A percentile compares a stretch with the other conserved stretches of the same genome.
These are phyloP conservation scores for Drosophila watanabei DNA, from an alignment of 1,140 invertebrate genomes.

Conservation along the genomic window DNA sequence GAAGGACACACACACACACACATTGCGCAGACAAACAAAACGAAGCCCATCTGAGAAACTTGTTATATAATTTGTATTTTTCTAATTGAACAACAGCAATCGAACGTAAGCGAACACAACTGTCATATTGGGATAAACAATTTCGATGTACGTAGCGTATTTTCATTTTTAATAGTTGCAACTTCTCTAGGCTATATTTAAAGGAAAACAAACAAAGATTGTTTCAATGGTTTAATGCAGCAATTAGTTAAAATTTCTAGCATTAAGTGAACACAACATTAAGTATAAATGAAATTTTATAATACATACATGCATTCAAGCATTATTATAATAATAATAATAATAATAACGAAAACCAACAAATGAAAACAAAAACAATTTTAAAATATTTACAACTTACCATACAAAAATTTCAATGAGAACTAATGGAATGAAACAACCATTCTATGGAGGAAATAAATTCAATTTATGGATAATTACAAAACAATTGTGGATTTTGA, in stretches of 20 bases:
- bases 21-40: slow-evolving; percentile 18
- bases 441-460: slow-evolving; percentile 82
- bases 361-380: slow-evolving; percentile 59
- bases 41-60: slow-evolving; percentile 54
- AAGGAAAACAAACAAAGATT: slow-evolving; percentile 49
- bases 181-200: slow-evolving; percentile 78
- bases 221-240: slow-evolving; percentile 77
- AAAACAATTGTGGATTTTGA: slow-evolving; percentile 33
- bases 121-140: slow-evolving; percentile 78
- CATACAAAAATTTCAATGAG: slow-evolving; percentile 78
- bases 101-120: slow-evolving; percentile 80
- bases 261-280: slow-evolving; percentile 62
- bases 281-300: slow-evolving; percentile 73
- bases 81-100: slow-evolving; percentile 58
- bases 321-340: slow-evolving; percentile 45
- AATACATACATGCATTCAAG: slow-evolving; percentile 51
- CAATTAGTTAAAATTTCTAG: slow-evolving; percentile 82
- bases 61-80: slow-evolving; percentile 76
- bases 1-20: slow-evolving; percentile 43
- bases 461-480: slow-evolving; percentile 81
- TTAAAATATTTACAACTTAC: slow-evolving; percentile 83
- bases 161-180: slow-evolving; percentile 78
- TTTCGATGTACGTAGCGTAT: slow-evolving; percentile 78
- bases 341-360: slow-evolving; percentile 42
- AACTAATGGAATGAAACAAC: slow-evolving; percentile 68